A percentile compares a stretch with the other conserved stretches of the same genome.
Evolutionary conservation across 2,888 invertebrate species (phyloP).

Genomic region (Drosophila birchii): DNA sequence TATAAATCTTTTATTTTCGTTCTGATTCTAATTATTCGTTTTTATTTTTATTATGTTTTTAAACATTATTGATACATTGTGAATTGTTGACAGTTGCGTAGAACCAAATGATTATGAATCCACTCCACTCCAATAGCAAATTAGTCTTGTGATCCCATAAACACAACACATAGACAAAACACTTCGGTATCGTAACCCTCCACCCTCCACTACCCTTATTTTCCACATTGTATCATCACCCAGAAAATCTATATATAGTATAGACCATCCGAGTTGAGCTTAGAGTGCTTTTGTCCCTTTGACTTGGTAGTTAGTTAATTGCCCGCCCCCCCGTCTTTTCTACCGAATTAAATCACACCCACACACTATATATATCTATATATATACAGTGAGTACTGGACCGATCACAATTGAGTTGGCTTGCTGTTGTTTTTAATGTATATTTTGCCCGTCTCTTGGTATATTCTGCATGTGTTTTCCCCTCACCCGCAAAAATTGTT

Average conservation of each 20-base stretch:
- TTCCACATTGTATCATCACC: slow-evolving; percentile 25
- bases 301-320: slow-evolving; percentile 33
- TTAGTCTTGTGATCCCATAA: slow-evolving; percentile 23
- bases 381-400: slow-evolving; percentile 28
- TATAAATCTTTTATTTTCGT: slow-evolving; percentile 2
- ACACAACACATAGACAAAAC: slow-evolving; percentile 2
- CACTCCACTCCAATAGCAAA: slow-evolving; percentile 18
- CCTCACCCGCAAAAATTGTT: slow-evolving; percentile 33
- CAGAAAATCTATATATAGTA: neutral
- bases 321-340: slow-evolving; percentile 17
- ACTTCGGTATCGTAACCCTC: slow-evolving; percentile 14
- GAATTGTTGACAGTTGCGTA: slow-evolving; percentile 40
- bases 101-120: slow-evolving; percentile 32
- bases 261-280: slow-evolving; percentile 8
- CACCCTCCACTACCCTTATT: neutral
- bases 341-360: slow-evolving; percentile 3
- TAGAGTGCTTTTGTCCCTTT: slow-evolving; percentile 13
- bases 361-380: slow-evolving; percentile 1
- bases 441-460: slow-evolving; percentile 25
- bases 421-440: slow-evolving; percentile 35
- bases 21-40: neutral
- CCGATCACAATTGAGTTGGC: slow-evolving; percentile 29
- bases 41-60: neutral
- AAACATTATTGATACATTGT: slow-evolving; percentile 18
- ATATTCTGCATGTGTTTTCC: slow-evolving; percentile 24